phyloP scores from a whole-genome alignment of 2,888 invertebrate genomes.

The Spodoptera picta region DNA sequence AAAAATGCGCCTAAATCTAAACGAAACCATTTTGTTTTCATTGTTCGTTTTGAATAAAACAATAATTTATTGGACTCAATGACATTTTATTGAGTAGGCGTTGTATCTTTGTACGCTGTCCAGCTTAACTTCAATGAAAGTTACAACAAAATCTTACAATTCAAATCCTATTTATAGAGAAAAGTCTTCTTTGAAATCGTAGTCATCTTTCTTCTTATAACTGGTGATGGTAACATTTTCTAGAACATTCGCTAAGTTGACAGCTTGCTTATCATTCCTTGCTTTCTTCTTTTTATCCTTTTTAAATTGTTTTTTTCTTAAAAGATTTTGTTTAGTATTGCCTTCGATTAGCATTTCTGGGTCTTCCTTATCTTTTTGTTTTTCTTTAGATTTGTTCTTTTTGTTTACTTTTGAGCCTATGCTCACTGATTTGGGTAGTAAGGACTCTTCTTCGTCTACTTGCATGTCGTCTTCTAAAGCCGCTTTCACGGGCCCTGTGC shows the following conservation, averaged over 20 bases:
- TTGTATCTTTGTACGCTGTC: too few species aligned
- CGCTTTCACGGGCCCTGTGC: slow-evolving; percentile 89
- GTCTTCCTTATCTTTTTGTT: slow-evolving; percentile 85
- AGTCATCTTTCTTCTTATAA: slow-evolving; percentile 84
- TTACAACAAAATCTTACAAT: neutral
- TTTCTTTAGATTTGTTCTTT: slow-evolving; percentile 71
- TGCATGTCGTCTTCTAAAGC: slow-evolving; percentile 85
- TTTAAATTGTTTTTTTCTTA: slow-evolving; percentile 89
- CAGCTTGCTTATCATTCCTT: slow-evolving; percentile 89
- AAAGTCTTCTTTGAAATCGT: slow-evolving; percentile 90
- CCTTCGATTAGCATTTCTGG: slow-evolving; percentile 92
- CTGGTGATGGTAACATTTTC: slow-evolving; percentile 88
- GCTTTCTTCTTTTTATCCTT: slow-evolving; percentile 89
- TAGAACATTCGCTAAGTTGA: slow-evolving; percentile 90
- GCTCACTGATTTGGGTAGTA: slow-evolving; percentile 79
- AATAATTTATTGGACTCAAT: too few species aligned
- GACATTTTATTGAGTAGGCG: too few species aligned
- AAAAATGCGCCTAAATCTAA: too few species aligned
- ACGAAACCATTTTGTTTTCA: too few species aligned
- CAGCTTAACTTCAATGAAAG: too few species aligned
- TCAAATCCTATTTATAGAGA: slow-evolving; percentile 57
- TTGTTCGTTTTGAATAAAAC: too few species aligned
- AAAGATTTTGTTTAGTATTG: slow-evolving; percentile 85
- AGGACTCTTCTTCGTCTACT: slow-evolving; percentile 85
- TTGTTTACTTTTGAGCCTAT: slow-evolving; percentile 79